Evolutionary conservation across 2,888 invertebrate genomes (phyloP), one percentile per base, ranked within the genome.

Genomic region (Galerucella pusilla): DNA sequence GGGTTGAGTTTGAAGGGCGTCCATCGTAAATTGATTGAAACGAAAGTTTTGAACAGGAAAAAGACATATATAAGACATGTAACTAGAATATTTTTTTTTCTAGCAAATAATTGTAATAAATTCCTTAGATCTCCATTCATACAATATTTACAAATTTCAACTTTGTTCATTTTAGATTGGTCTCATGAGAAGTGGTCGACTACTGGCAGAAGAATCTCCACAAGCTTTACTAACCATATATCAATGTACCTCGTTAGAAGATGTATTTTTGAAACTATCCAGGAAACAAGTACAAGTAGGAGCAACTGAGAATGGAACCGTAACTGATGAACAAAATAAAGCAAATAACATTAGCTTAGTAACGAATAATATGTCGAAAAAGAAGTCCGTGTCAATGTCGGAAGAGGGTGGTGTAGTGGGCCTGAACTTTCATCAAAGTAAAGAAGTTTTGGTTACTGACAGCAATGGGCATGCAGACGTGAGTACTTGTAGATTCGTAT

Each of bases 181-280:
- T 76, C 89, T 98, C 81, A 98, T 98, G 97, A 90, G 98, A 78
- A 96, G 94, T 85, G 98, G 98, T 0, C 91, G 94, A 71, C 90
- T 98, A 67, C 88, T 98, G 82, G 97, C 97, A 0, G 97, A 98
- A 89, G 95, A 97, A 87, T 94, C 94, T 14, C 97, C 97, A 0
- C 93, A 94, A 80, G 92, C 93, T 14, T 90, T 97, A 61, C 90
- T 98, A 67, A 91, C 93, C 66, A 94, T 94, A 91, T 96, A 96
- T 89, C 92, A 92, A 84, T 96, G 96, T 86, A 91, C 92, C 77
- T 93, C 94, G 14, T 89, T 98, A 7, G 98, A 98, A 87, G 97
- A 97, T 82, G 97, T 97, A 2, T 98, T 98, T 89, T 90, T 98
- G 73, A 96, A 96, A 88, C 89, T 98, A 20, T 95, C 95, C 45